Base-by-base conservation (phyloP, 2,797 vertebrate species). In the Calcarius lapponicus region DNA sequence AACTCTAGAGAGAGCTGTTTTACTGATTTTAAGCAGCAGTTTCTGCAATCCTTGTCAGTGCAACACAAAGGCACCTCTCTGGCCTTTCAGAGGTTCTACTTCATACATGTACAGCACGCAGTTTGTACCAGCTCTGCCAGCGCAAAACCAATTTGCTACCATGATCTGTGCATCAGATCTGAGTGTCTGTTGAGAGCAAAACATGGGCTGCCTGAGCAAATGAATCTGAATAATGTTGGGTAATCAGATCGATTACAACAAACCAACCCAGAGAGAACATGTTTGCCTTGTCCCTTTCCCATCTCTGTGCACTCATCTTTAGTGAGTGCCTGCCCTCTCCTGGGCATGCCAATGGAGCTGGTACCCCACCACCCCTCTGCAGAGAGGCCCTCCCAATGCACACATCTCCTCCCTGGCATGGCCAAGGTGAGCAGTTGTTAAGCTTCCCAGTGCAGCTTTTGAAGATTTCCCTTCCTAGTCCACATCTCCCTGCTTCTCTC, bases 111-210 rank as follows among this genome's bases (percentile, higher is more conserved):
- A 53, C 10, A 62, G 42, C 43, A 72, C 56, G 56, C 1, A 25
- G 53, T 38, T 88, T 67, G 34, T 38, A 53, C 21, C 12, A 91
- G 64, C 38, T 26, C 31, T 85, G 84, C 31, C 31, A 70, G 48
- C 3, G 16, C 58, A 78, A 91, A 93, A 80, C 54, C 73, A 62
- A 85, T 85, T 93, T 90, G 69, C 29, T 60, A 48, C 64, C 58
- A 69, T 34, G 57, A 84, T 80, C 65, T 47, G 40, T 53, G 73
- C 32, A 19, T 73, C 54, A 78, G 47, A 78, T 69, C 80, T 64
- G 56, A 38, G 34, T 32, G 40, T 28, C 71, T 80, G 65, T 31
- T 43, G 57, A 71, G 22, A 81, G 66, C 45, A 75, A 83, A 83
- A 70, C 42, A 69, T 2, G 2, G 4, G 10, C 45, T 57, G 64